Base-by-base conservation (phyloP, 2,797 vertebrate genomes). In the Picus viridis region DNA sequence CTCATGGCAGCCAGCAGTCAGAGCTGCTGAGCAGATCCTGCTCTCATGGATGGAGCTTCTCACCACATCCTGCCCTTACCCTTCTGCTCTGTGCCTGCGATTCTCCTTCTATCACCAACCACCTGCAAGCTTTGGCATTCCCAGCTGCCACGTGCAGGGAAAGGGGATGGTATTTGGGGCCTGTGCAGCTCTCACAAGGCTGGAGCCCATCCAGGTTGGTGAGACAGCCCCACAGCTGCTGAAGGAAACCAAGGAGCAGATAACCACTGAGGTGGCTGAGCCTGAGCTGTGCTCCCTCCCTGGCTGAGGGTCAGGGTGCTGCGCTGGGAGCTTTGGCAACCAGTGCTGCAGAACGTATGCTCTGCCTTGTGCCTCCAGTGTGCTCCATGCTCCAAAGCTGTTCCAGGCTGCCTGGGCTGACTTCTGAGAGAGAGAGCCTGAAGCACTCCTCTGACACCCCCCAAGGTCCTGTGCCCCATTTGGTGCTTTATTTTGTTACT, bases 291-390 rank as follows among this genome's bases (percentile, higher is more conserved):
- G 78, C 53, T 79, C 93, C 89, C 49, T 73, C 68, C 49, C 71
- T 92, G 69, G 57, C 72, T 92, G 34, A 63, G 87, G 75, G 78
- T 85, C 90, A 90, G 49, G 12, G 74, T 65, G 79, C 26, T 76
- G 71, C 84, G 87, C 79, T 73, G 29, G 64, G 68, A 90, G 92
- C 89, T 92, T 83, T 92, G 75, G 75, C 75, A 83, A 87, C 92
- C 77, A 87, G 87, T 65, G 86, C 47, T 87, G 30, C 32, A 87
- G 90, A 95, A 92, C 86, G 92, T 90, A 93, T 64, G 88, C 90
- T 54, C 69, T 94, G 41, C 51, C 84, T 86, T 95, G 94, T 92
- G 90, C 75, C 67, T 83, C 75, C 93, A 94, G 68, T 94, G 88
- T 91, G 80, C 70, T 84, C 83, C 61, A 73, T 57, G 70, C 83